Percentiles rank a stretch among this genome's conserved stretches.
Conservation (phyloP, 2,888 invertebrate species). For the Drosophila robusta region DNA sequence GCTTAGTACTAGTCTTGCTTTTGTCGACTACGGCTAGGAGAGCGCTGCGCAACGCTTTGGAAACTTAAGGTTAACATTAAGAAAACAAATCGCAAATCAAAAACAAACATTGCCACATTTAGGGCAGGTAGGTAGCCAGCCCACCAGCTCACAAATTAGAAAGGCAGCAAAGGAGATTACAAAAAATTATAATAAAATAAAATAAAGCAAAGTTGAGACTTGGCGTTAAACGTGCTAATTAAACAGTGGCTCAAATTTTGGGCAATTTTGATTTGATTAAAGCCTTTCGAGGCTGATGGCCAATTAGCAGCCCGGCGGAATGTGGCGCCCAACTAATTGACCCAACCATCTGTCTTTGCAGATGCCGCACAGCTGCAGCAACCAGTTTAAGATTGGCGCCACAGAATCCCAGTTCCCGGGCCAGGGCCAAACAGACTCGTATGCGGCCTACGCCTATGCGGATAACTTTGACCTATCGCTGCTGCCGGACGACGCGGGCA, state of each 20-base stretch:
- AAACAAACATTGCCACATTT: slow-evolving; percentile 40
- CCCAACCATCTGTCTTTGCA: slow-evolving; percentile 28
- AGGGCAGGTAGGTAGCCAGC: slow-evolving; percentile 66
- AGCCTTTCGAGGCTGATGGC: slow-evolving; percentile 37
- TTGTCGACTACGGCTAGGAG: slow-evolving; percentile 46
- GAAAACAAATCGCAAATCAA: slow-evolving; percentile 26
- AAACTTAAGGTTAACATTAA: slow-evolving; percentile 63
- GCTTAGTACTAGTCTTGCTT: slow-evolving; percentile 73
- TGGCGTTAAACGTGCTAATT: slow-evolving; percentile 44
- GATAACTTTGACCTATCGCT: slow-evolving; percentile 91
- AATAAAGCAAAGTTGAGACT: slow-evolving; percentile 9
- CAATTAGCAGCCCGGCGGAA: slow-evolving; percentile 38
- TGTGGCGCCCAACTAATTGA: slow-evolving; percentile 15
- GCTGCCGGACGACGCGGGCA: slow-evolving; percentile 87
- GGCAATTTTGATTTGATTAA: slow-evolving; percentile 51
- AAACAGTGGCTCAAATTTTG: slow-evolving; percentile 34
- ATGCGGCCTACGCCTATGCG: slow-evolving; percentile 85
- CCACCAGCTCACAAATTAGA: slow-evolving; percentile 60
- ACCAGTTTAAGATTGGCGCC: slow-evolving; percentile 59
- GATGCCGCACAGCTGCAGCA: slow-evolving; percentile 70
- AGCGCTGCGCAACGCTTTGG: slow-evolving; percentile 38
- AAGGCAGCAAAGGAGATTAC: slow-evolving; percentile 45
- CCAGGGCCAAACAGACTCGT: slow-evolving; percentile 70
- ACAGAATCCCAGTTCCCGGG: slow-evolving; percentile 56
- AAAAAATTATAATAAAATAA: neutral